Evolutionary conservation across 1,140 invertebrate species (phyloP).

Genomic region (Drosophila equinoxialis): DNA sequence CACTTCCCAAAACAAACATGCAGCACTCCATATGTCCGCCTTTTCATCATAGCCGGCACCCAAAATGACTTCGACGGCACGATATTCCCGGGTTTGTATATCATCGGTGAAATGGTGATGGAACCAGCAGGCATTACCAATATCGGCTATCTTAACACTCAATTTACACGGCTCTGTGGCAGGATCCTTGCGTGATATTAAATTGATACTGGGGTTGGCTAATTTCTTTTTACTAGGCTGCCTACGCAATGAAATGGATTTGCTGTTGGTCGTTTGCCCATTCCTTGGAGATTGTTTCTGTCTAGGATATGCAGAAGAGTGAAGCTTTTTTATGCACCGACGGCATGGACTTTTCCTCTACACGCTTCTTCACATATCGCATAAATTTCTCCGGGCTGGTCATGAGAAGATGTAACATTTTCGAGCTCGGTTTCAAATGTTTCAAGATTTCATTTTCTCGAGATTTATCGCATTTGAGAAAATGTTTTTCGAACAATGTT

Average conservation of each 20-base stretch:
- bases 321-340: not conserved
- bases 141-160: conserved; percentile 97
- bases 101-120: conserved; percentile 97
- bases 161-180: conserved; percentile 91
- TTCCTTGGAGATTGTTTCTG: not conserved
- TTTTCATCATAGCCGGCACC: conserved; percentile 96
- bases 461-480: not conserved
- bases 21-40: conserved; percentile 99
- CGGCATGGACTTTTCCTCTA: not conserved
- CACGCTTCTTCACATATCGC: conserved; percentile 8
- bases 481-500: not conserved
- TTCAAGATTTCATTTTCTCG: not conserved
- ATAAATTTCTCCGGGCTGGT: conserved; percentile 36
- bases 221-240: not conserved
- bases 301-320: not conserved
- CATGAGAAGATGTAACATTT: conserved; percentile 21
- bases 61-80: conserved; percentile 97
- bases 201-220: conserved; percentile 44
- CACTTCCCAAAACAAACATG: conserved; percentile 99
- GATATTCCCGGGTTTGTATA: conserved; percentile 99
- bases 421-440: not conserved
- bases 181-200: conserved; percentile 86
- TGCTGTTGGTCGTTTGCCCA: not conserved
- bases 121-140: conserved; percentile 99
- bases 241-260: not conserved